Evolutionary conservation across 2,113 vertebrate species (phyloP).

Genomic region (Scopus umbretta): DNA sequence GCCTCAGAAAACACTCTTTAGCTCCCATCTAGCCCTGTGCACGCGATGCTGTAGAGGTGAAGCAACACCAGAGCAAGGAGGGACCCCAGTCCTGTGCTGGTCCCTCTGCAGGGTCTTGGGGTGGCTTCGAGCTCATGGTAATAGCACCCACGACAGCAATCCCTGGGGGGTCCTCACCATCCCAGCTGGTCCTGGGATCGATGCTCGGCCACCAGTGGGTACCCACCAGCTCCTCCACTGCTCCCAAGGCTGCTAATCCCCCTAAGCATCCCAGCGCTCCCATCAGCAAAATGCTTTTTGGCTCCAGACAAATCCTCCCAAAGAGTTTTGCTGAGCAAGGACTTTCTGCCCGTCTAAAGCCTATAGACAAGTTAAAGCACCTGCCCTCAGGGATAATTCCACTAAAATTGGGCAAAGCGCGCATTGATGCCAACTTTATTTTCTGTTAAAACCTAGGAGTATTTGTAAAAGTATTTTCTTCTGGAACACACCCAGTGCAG

Average conservation of each 20-base stretch:
- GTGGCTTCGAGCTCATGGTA: accelerated
- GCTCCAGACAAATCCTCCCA: slow-evolving; percentile 56
- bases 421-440: not conserved
- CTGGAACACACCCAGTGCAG: accelerated
- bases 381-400: slow-evolving; percentile 49
- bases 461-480: slow-evolving; percentile 11
- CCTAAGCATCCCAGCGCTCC: slow-evolving; percentile 31
- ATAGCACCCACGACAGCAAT: not conserved
- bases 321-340: slow-evolving; percentile 55
- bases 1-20: slow-evolving; percentile 8
- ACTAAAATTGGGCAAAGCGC: not conserved
- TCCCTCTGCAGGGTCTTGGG: accelerated
- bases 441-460: slow-evolving; percentile 6
- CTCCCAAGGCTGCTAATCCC: slow-evolving; percentile 33
- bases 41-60: not conserved
- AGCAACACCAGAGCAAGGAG: not conserved
- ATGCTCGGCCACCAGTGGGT: not conserved
- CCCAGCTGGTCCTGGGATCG: not conserved
- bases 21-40: not conserved
- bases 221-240: not conserved
- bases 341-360: slow-evolving; percentile 29
- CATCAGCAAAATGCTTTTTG: slow-evolving; percentile 44
- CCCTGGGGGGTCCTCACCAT: not conserved
- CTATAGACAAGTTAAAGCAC: slow-evolving; percentile 49
- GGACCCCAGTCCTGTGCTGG: not conserved